phyloP scores from a whole-genome alignment of 2,888 invertebrate genomes.

The Cantharis nigra region DNA sequence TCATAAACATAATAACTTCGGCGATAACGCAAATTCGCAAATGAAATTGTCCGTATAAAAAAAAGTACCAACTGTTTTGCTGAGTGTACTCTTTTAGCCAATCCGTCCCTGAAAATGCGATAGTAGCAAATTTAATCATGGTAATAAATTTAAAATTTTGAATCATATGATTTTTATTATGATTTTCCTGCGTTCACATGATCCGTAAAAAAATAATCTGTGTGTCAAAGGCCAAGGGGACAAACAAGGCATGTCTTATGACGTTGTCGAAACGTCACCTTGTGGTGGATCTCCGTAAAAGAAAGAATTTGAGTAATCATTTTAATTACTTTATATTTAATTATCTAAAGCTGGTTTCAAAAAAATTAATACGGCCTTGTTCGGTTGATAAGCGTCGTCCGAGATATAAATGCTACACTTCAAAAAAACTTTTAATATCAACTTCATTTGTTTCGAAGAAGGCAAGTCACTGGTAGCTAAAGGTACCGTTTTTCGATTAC shows the following conservation, averaged over 20 bases:
- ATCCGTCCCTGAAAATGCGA: neutral
- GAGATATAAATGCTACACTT: neutral
- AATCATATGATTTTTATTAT: neutral
- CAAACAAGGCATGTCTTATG: constrained; percentile 33
- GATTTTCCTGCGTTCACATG: neutral
- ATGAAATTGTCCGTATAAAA: neutral
- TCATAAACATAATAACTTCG: neutral
- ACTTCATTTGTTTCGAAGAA: neutral
- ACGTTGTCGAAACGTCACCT: constrained; percentile 25
- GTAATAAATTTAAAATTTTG: neutral
- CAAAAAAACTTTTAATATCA: neutral
- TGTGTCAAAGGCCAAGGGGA: constrained; percentile 30
- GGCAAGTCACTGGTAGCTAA: neutral
- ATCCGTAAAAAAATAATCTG: constrained; percentile 21
- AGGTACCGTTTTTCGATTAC: neutral
- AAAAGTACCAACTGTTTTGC: neutral
- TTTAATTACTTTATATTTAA: neutral
- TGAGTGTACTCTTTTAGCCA: neutral
- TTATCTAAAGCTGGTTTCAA: neutral
- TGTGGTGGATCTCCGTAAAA: constrained; percentile 8
- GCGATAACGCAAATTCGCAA: neutral
- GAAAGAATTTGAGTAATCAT: neutral
- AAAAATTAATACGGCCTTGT: constrained; percentile 16
- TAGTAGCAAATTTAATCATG: neutral
- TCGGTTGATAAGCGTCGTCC: neutral